A percentile compares a stretch with the other conserved stretches of the same genome.
These are phyloP conservation scores for Urophycis tenuis DNA, from an alignment of 2,797 vertebrate genomes.

Conservation along the genomic window DNA sequence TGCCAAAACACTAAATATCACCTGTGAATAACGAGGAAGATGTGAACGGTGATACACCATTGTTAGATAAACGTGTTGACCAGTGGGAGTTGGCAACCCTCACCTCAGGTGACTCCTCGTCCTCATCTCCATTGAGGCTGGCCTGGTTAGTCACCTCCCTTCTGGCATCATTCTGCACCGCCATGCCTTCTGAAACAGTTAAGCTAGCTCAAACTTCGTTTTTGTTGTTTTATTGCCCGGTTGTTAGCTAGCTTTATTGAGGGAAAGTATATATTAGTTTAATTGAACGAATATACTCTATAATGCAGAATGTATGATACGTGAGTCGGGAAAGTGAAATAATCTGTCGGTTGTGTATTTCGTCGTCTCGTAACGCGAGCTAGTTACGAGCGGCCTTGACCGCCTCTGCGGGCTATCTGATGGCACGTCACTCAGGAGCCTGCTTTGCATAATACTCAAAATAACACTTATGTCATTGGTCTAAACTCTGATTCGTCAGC, in stretches of 20 bases:
- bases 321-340: neutral
- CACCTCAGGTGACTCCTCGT: slow-evolving; percentile 58
- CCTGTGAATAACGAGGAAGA: slow-evolving; percentile 47
- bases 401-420: neutral
- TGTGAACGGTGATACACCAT: neutral
- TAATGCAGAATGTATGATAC: neutral
- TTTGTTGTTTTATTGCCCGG: no score
- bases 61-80: neutral
- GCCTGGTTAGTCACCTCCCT: slow-evolving; percentile 16
- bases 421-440: neutral
- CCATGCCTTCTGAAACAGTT: slow-evolving; percentile 34
- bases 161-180: slow-evolving; percentile 20
- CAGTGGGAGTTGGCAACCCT: neutral
- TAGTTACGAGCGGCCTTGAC: neutral
- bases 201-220: no score
- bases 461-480: neutral
- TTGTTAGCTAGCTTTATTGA: no score
- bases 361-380: neutral
- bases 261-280: no score
- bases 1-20: slow-evolving; percentile 80
- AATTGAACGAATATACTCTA: neutral
- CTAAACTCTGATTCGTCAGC: neutral
- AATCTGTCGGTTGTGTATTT: neutral
- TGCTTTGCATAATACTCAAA: neutral
- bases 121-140: slow-evolving; percentile 42